phyloP scores from a whole-genome alignment of 2,797 vertebrate genomes.

The Falco concolor region DNA sequence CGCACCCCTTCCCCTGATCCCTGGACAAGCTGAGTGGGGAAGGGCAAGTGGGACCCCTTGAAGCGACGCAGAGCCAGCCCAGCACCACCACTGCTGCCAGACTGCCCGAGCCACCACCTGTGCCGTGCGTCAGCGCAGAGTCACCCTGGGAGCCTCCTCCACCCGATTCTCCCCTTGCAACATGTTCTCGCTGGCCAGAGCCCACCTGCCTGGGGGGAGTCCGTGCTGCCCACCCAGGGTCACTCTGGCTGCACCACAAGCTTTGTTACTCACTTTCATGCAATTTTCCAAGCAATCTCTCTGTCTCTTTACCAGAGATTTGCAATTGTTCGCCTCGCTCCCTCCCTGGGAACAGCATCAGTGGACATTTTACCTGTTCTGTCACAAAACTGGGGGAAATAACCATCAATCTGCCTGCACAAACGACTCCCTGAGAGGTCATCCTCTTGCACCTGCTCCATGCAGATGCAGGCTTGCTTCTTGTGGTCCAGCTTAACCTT shows the following conservation, averaged over 20 bases:
- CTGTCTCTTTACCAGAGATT: neutral
- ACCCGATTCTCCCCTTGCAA: accelerated
- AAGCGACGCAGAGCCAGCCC: neutral
- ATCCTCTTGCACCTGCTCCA: accelerated
- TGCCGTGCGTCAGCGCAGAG: accelerated
- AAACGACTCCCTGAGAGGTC: accelerated
- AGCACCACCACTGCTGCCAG: accelerated
- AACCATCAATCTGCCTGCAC: too few relatives aligned
- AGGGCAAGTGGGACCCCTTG: accelerated
- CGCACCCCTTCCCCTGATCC: neutral
- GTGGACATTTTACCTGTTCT: neutral
- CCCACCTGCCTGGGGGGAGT: accelerated
- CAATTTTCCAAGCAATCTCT: neutral
- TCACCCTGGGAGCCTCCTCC: accelerated
- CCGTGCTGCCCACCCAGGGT: neutral
- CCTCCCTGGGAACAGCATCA: neutral
- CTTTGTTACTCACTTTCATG: neutral
- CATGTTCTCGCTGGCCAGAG: too few relatives aligned
- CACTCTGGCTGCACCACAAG: neutral
- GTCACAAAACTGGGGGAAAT: neutral
- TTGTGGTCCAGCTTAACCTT: neutral
- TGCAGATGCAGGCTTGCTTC: neutral
- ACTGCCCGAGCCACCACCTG: accelerated
- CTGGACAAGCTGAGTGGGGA: accelerated
- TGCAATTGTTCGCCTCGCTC: accelerated